Evolutionary conservation across 2,888 invertebrate species (phyloP).

Genomic region (Dicyrtomina minuta): DNA sequence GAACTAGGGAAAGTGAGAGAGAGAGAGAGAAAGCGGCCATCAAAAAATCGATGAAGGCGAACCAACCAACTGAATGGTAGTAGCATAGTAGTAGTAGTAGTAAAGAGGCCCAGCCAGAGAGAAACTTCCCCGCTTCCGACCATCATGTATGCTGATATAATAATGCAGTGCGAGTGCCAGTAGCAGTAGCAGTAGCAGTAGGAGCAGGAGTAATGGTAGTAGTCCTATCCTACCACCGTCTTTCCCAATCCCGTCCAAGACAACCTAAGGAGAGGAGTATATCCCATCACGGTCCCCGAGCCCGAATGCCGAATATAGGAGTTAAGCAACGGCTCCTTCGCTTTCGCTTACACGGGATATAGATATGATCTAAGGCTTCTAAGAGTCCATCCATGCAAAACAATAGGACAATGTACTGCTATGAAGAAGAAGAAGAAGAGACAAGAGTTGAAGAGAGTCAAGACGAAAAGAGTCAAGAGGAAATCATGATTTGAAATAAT

Average conservation of each 20-base stretch:
- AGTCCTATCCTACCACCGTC: too few relatives aligned
- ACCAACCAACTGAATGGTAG: slow-evolving; percentile 24
- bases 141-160: background rate
- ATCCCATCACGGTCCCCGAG: too few relatives aligned
- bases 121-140: background rate
- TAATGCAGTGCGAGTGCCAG: background rate
- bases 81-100: background rate
- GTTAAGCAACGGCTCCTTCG: too few relatives aligned
- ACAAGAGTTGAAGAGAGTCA: background rate
- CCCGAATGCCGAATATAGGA: too few relatives aligned
- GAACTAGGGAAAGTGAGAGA: slow-evolving; percentile 8
- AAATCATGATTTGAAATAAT: slow-evolving; percentile 26
- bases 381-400: too few relatives aligned
- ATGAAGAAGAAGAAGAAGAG: slow-evolving; percentile 2
- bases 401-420: background rate
- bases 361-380: too few relatives aligned
- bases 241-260: background rate
- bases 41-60: slow-evolving; percentile 33
- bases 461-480: slow-evolving; percentile 1
- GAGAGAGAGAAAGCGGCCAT: slow-evolving; percentile 12
- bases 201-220: slow-evolving; percentile 1
- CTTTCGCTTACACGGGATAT: too few relatives aligned
- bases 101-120: background rate
- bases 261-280: too few relatives aligned
- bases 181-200: background rate